Evolutionary conservation across 53 echinoderm and acorn worm species (phyloP).

Genomic region (Astropecten irregularis): DNA sequence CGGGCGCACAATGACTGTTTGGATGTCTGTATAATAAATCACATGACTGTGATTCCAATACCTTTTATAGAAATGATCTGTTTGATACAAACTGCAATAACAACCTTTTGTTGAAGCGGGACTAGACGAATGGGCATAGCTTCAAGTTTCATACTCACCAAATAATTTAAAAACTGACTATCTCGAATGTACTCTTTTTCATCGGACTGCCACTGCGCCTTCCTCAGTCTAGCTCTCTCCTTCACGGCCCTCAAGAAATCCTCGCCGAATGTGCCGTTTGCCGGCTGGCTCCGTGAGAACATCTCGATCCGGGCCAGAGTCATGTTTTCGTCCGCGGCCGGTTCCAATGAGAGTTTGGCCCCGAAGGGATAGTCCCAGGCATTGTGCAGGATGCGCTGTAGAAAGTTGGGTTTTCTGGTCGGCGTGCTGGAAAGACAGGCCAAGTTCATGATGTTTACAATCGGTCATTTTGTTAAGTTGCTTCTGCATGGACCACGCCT

Average conservation of each 20-base stretch:
- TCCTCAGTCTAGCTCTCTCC: not conserved
- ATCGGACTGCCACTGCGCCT: slow-evolving; percentile 5
- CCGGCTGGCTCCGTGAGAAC: slow-evolving; percentile 21
- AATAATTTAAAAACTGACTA: slow-evolving; percentile 74
- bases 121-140: no score
- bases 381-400: slow-evolving; percentile 26
- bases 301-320: slow-evolving; percentile 12
- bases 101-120: no score
- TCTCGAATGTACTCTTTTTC: slow-evolving; percentile 71
- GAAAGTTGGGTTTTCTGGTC: not conserved
- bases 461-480: no score
- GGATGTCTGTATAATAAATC: no score
- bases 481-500: no score
- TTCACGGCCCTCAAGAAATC: not conserved
- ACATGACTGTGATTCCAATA: no score
- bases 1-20: no score
- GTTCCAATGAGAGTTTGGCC: not conserved
- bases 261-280: slow-evolving; percentile 29
- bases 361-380: not conserved
- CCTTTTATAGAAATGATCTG: no score
- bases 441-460: no score
- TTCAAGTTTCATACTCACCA: no score
- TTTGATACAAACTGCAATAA: no score
- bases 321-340: not conserved
- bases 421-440: not conserved